A percentile compares a stretch with the other conserved stretches of the same genome.
Evolutionary conservation across 23 tunicate species (phyloP).

Genomic region (Aplidium turbinatum): DNA sequence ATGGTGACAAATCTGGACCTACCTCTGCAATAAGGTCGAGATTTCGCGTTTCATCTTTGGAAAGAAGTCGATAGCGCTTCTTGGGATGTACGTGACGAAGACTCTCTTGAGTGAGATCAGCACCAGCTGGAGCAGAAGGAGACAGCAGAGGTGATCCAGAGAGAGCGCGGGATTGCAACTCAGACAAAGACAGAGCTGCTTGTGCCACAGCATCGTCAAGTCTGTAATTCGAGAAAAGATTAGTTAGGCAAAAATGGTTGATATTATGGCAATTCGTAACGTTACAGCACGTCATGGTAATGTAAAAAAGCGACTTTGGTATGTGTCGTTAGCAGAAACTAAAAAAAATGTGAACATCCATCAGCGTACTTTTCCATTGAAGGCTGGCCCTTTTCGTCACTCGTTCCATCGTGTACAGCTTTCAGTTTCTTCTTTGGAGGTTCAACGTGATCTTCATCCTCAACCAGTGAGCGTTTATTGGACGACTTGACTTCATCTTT

Average conservation of each 20-base stretch:
- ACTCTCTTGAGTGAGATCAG: slow-evolving; percentile 28
- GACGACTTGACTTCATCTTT: no score
- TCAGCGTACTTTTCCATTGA: no score
- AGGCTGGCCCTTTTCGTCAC: no score
- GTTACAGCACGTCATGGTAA: no score
- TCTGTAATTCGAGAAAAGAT: no score
- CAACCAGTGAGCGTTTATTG: background rate
- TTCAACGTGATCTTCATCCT: background rate
- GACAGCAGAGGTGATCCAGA: slow-evolving; percentile 4
- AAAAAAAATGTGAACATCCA: no score
- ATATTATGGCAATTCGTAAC: no score
- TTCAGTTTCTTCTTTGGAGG: slow-evolving; percentile 55
- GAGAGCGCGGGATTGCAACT: slow-evolving; percentile 21
- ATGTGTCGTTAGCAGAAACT: background rate
- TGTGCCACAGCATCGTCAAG: slow-evolving; percentile 13
- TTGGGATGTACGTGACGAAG: slow-evolving; percentile 75
- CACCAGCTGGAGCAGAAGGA: slow-evolving; percentile 24
- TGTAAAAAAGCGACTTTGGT: background rate
- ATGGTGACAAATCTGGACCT: background rate
- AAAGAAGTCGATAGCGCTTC: slow-evolving; percentile 63
- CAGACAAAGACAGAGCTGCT: slow-evolving; percentile 53
- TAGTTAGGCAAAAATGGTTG: no score
- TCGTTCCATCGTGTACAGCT: no score
- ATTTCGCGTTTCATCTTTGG: slow-evolving; percentile 69
- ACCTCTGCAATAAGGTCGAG: slow-evolving; percentile 65